Conservation (phyloP, 2,113 vertebrate species). For the Marmota flaviventris region DNA sequence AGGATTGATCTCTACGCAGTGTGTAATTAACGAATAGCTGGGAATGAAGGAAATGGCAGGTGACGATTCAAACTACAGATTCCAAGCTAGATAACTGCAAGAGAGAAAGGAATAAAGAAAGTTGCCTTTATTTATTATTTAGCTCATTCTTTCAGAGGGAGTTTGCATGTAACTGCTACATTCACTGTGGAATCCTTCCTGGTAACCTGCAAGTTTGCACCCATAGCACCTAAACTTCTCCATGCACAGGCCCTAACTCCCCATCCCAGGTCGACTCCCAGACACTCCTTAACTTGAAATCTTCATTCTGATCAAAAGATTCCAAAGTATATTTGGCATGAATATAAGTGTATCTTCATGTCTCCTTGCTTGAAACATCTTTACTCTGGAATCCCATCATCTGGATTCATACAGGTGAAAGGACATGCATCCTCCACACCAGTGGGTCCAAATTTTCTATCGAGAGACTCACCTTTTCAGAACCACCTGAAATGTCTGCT, state of each 20-base stretch:
- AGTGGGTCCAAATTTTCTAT: not conserved
- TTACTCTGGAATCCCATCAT: not conserved
- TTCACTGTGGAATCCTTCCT: too few species aligned
- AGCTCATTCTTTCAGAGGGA: too few species aligned
- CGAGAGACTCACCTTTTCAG: not conserved
- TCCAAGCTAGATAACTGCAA: too few species aligned
- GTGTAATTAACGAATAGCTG: too few species aligned
- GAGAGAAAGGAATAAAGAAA: too few species aligned
- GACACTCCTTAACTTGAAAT: not conserved
- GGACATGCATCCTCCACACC: not conserved
- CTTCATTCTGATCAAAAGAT: not conserved
- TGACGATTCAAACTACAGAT: too few species aligned
- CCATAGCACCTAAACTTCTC: not conserved
- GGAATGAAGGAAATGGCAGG: too few species aligned
- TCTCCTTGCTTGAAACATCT: not conserved
- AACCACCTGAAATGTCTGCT: too few species aligned
- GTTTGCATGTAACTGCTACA: too few species aligned
- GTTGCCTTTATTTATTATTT: too few species aligned
- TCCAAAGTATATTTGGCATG: not conserved
- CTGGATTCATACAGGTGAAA: not conserved
- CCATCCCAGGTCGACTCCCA: not conserved
- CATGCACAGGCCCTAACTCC: not conserved
- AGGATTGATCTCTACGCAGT: not conserved
- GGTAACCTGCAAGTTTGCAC: too few species aligned
- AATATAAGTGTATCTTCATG: not conserved